A percentile compares a stretch with the other conserved stretches of the same genome.
Evolutionary conservation across 2,888 invertebrate genomes (phyloP).

Genomic region (Chorisops tibialis): DNA sequence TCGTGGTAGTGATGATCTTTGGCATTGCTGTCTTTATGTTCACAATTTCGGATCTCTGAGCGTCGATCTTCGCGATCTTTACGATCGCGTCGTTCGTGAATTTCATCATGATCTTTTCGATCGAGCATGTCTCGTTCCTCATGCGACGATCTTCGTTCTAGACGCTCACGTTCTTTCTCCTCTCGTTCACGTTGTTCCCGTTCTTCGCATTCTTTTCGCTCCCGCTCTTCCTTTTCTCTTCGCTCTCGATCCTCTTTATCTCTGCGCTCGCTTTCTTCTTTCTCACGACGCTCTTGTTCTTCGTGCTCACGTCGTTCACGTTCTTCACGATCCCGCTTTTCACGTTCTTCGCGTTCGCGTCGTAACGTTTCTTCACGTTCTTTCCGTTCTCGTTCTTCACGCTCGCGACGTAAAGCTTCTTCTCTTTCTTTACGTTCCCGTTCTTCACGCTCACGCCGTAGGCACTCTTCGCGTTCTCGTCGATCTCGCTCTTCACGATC

Average conservation of each 20-base stretch:
- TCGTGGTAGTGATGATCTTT: slow-evolving; percentile 29
- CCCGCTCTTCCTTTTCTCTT: slow-evolving; percentile 38
- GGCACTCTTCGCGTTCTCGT: slow-evolving; percentile 41
- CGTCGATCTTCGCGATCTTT: slow-evolving; percentile 42
- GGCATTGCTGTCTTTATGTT: not conserved
- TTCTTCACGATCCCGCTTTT: slow-evolving; percentile 42
- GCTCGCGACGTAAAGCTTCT: slow-evolving; percentile 38
- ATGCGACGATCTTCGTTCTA: slow-evolving; percentile 38
- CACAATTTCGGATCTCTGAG: not conserved
- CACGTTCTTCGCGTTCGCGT: slow-evolving; percentile 37
- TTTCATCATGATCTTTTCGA: slow-evolving; percentile 43
- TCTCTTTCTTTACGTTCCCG: slow-evolving; percentile 42
- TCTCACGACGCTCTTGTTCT: slow-evolving; percentile 30
- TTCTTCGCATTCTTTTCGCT: slow-evolving; percentile 40
- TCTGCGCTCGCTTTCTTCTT: too few relatives aligned
- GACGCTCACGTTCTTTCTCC: slow-evolving; percentile 41
- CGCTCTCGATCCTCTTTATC: slow-evolving; percentile 17
- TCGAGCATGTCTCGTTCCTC: slow-evolving; percentile 42
- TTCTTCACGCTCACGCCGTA: slow-evolving; percentile 42
- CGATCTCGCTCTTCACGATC: slow-evolving; percentile 40
- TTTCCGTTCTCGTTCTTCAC: slow-evolving; percentile 46
- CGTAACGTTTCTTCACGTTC: slow-evolving; percentile 38
- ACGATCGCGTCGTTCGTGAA: slow-evolving; percentile 46
- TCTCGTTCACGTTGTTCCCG: slow-evolving; percentile 37
- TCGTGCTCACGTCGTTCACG: slow-evolving; percentile 44